Conservation (phyloP, 2,797 vertebrate genomes). For the Gadopsis marmoratus region DNA sequence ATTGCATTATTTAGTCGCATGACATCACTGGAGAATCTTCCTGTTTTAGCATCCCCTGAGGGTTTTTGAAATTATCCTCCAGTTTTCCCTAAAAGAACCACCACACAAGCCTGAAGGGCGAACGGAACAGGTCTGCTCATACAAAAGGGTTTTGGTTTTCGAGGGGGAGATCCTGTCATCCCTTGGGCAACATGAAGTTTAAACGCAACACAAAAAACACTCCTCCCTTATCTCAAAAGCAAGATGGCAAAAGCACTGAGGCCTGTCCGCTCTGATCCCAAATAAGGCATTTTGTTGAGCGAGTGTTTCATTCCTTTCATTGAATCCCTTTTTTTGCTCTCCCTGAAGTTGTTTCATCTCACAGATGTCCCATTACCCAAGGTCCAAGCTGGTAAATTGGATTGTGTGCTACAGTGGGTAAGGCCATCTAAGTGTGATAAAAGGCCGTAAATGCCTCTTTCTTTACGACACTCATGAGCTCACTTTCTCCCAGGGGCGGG, state of each 20-base stretch:
- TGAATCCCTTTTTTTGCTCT: background rate
- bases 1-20: conserved; percentile 75
- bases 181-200: conserved; percentile 13
- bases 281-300: conserved; percentile 21
- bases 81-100: conserved; percentile 10
- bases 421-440: conserved; percentile 74
- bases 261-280: conserved; percentile 17
- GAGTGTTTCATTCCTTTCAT: conserved; percentile 18
- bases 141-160: background rate
- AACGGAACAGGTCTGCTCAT: conserved; percentile 14
- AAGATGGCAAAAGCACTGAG: conserved; percentile 25
- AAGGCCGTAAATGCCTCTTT: conserved; percentile 74
- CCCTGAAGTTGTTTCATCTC: conserved; percentile 41
- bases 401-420: conserved; percentile 65
- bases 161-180: conserved; percentile 11
- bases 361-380: conserved; percentile 62
- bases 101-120: conserved; percentile 15
- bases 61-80: conserved; percentile 15
- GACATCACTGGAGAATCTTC: conserved; percentile 62
- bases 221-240: conserved; percentile 8
- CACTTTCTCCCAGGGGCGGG: conserved; percentile 75
- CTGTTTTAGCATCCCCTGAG: conserved; percentile 36
- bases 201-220: conserved; percentile 29
- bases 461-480: conserved; percentile 82
- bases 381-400: conserved; percentile 58